Conservation (phyloP, 2,113 vertebrate genomes). For the Bungarus multicinctus region DNA sequence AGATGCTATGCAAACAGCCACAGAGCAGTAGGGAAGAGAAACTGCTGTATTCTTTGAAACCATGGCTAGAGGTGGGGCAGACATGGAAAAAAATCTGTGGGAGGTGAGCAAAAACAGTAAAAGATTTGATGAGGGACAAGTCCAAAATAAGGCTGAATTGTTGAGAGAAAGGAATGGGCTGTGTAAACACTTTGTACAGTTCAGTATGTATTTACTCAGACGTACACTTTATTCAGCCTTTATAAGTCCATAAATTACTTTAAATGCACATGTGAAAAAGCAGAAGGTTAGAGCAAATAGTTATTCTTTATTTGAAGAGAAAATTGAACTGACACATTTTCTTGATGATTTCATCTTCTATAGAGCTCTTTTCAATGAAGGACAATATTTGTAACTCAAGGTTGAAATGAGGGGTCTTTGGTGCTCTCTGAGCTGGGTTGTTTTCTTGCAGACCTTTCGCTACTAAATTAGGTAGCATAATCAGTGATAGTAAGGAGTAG, state of each 20-base stretch:
- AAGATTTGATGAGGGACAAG: constrained; percentile 5
- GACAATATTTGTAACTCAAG: background rate
- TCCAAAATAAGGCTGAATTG: constrained; percentile 19
- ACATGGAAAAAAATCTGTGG: background rate
- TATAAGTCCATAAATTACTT: constrained; percentile 24
- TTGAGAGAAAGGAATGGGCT: background rate
- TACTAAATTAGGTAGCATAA: background rate
- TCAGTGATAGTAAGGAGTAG: background rate
- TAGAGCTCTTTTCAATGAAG: background rate
- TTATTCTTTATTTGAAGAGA: background rate
- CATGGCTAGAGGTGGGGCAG: background rate
- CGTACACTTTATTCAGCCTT: background rate
- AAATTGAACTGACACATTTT: background rate
- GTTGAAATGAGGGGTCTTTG: background rate
- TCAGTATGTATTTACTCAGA: background rate
- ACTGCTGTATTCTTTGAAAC: constrained; percentile 23
- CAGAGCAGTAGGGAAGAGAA: constrained; percentile 22
- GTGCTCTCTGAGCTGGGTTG: background rate
- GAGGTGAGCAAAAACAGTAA: background rate
- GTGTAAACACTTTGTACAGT: background rate
- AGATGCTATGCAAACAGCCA: constrained; percentile 31
- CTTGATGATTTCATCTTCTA: background rate
- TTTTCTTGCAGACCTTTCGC: background rate
- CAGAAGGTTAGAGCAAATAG: background rate
- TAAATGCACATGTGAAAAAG: background rate